phyloP scores from a whole-genome alignment of 2,888 invertebrate species.

The Tryphoninae sp. region DNA sequence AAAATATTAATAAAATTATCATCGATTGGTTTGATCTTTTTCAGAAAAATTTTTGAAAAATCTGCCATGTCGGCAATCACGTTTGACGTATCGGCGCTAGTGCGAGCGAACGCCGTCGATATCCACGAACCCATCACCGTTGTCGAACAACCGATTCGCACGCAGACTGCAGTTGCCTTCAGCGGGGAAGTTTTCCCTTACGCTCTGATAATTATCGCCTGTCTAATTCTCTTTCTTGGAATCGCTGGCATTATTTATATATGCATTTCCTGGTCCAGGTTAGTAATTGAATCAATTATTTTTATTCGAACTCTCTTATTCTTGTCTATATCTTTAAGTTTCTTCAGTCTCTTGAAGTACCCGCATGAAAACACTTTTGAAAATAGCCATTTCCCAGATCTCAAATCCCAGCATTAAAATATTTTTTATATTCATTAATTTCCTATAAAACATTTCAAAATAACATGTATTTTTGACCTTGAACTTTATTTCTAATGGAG shows the following conservation, averaged over 20 bases:
- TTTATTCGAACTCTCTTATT: background rate
- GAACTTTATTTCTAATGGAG: no score
- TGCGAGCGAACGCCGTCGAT: slow-evolving; percentile 87
- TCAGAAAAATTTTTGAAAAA: slow-evolving; percentile 84
- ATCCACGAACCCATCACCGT: slow-evolving; percentile 85
- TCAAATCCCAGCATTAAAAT: no score
- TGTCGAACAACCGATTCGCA: slow-evolving; percentile 81
- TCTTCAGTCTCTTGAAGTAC: no score
- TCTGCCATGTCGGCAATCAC: slow-evolving; percentile 86
- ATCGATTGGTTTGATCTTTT: slow-evolving; percentile 63
- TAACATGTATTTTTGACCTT: no score
- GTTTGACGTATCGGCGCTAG: slow-evolving; percentile 86
- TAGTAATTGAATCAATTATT: slow-evolving; percentile 71
- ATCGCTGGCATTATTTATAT: slow-evolving; percentile 95
- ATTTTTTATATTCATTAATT: no score
- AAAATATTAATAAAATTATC: background rate
- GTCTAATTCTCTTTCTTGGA: slow-evolving; percentile 93
- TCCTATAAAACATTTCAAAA: no score
- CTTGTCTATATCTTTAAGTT: no score
- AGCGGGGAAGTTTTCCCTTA: slow-evolving; percentile 92
- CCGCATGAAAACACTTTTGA: no score
- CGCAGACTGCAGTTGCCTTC: slow-evolving; percentile 83
- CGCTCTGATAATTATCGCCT: slow-evolving; percentile 93
- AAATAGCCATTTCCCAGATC: no score
- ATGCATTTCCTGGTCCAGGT: slow-evolving; percentile 97